Evolutionary conservation across 2,888 invertebrate genomes (phyloP).

Genomic region (Sarcophaga subvicina): DNA sequence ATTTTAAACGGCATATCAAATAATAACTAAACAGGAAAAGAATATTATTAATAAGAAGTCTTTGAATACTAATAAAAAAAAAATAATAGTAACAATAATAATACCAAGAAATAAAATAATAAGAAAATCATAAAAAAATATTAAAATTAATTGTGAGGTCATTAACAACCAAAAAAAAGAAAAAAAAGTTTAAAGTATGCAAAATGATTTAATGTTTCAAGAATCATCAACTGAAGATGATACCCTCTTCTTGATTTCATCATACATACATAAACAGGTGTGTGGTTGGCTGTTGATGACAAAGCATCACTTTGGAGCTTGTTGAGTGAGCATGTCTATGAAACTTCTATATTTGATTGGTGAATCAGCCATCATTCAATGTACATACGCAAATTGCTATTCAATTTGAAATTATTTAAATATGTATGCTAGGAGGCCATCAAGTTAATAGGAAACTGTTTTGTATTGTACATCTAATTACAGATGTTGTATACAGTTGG

Average conservation of each 20-base stretch:
- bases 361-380: slow-evolving; percentile 1
- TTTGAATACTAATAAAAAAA: neutral
- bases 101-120: neutral
- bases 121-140: slow-evolving; percentile 40
- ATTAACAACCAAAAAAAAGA: slow-evolving; percentile 59
- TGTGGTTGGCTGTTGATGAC: slow-evolving; percentile 18
- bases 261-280: neutral
- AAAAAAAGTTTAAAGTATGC: slow-evolving; percentile 10
- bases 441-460: slow-evolving; percentile 56
- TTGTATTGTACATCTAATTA: neutral
- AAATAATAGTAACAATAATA: neutral
- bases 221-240: slow-evolving; percentile 50
- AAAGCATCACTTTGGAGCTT: slow-evolving; percentile 16
- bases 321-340: neutral
- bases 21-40: slow-evolving; percentile 57
- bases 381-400: neutral
- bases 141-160: slow-evolving; percentile 73
- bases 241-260: slow-evolving; percentile 30
- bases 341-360: neutral
- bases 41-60: slow-evolving; percentile 40
- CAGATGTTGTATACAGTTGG: neutral
- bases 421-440: slow-evolving; percentile 59
- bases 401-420: neutral
- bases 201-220: slow-evolving; percentile 58
- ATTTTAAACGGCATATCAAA: slow-evolving; percentile 50